Base-by-base conservation (phyloP, 2,797 vertebrate species). In the Gobio occitaniae region DNA sequence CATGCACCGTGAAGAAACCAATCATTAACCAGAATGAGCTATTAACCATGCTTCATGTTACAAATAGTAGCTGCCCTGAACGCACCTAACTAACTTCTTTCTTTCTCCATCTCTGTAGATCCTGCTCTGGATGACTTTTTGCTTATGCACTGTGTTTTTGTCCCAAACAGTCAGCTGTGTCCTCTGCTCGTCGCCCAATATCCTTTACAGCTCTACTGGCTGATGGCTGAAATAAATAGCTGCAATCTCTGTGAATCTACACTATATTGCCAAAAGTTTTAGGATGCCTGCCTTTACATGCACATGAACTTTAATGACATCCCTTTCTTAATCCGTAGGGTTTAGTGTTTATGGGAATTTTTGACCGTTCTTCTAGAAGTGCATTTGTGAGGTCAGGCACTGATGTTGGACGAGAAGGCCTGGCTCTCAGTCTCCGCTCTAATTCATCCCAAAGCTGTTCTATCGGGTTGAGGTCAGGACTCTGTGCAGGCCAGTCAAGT, bases 61-160 rank as follows among this genome's bases (percentile, higher is more conserved):
- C 48, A 76, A 15, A 56, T 9, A 13, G 10, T 65, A 25, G 41
- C 17, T 56, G 36, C 4, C n/a, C 32, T 68, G n/a, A 63, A 13
- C 2, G 12, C n/a, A 6, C 12, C 61, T 56, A 25, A 41, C 47
- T 56, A 10, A 88, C 71, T 86, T 74, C 82, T 82, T 38, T 25
- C 86, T 41, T 56, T 38, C 36, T 25, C 50, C 12, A 72, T n/a
- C 78, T 52, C 78, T 90, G 79, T 95, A 99, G 98, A 99, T 92
- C 94, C 96, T 11, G 93, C 96, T 84, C 91, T 99, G 93, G 96
- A 97, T 87, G 98, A 99, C 94, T 99, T 99, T 93, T 93, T 98
- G 88, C 96, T 99, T 94, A 97, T 96, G 96, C 98, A 99, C 94
- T 97, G 97, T 91, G 96, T 99, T 91, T 99, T 99, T 95, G 98